Percentiles rank a stretch among this genome's conserved stretches.
These are phyloP conservation scores for Sesia bembeciformis DNA, from an alignment of 2,888 invertebrate species.

Conservation along the genomic window DNA sequence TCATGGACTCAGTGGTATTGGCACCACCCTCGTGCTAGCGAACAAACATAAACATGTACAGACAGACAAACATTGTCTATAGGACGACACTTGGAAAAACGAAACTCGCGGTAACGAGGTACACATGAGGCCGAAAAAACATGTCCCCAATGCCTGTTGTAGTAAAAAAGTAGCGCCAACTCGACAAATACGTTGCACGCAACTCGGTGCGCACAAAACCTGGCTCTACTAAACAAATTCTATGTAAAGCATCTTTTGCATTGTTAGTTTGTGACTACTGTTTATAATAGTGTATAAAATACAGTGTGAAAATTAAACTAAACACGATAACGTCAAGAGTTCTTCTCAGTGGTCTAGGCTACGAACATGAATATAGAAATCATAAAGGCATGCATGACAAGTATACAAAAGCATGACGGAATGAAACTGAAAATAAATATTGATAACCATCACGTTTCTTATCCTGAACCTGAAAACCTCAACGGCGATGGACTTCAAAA, in stretches of 20 bases:
- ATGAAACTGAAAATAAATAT: conserved; percentile 36
- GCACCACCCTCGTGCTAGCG: conserved; percentile 93
- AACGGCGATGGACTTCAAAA: conserved; percentile 67
- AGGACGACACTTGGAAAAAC: conserved; percentile 1
- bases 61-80: conserved; percentile 58
- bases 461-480: background rate
- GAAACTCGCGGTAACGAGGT: conserved; percentile 23
- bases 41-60: conserved; percentile 75
- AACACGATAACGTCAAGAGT: conserved; percentile 13
- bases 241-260: conserved; percentile 15
- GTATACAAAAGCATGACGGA: conserved; percentile 57
- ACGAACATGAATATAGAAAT: conserved; percentile 51
- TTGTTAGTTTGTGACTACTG: conserved; percentile 59
- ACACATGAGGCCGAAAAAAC: conserved; percentile 19
- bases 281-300: conserved; percentile 20
- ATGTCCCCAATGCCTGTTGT: conserved; percentile 57
- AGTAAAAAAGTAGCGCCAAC: conserved; percentile 72
- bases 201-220: background rate
- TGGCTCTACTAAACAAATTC: background rate
- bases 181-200: conserved; percentile 13
- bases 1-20: conserved; percentile 95
- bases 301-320: conserved; percentile 42
- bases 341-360: conserved; percentile 22
- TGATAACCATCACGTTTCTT: conserved; percentile 6
- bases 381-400: conserved; percentile 63